Evolutionary conservation across 2,797 vertebrate species (phyloP), one percentile per base, ranked within the genome.

Genomic region (Hapalemur alaotrensis): DNA sequence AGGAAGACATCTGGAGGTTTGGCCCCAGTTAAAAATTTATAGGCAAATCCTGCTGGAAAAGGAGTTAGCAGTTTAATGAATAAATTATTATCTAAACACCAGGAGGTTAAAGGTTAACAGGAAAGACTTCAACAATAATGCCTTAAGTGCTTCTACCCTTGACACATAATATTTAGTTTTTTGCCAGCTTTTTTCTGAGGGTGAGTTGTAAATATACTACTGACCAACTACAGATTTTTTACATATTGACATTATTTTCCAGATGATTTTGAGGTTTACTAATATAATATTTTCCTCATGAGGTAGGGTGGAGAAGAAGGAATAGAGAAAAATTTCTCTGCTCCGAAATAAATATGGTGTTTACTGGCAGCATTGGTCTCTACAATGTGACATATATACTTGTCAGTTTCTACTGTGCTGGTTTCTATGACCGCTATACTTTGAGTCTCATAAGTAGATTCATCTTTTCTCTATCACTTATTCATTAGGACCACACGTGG

Each of bases 1-100:
- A 67, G 63, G 23, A 87, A 70, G 65, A 63, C 65, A 93, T 92
- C 75, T 91, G 72, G 86, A 92, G n/a, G 38, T 81, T 65, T 96
- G 87, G 52, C 22, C 25, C 20, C 52, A 69, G 76, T 95, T 95
- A 96, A 97, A 95, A 97, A 93, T 83, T 96, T 78, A 97, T 48
- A 87, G 91, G 57, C 73, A 96, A 97, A 91, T 86, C 61, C 80
- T 97, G 52, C 78, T 94, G 79, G 79, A 95, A 98, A 96, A 38
- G n/a, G 91, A 96, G 94, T 89, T 96, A 96, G 95, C 12, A 52
- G 73, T 86, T 91, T 93, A 97, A 95, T 95, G 88, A 96, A 96
- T 95, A 97, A 97, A 72, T 95, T 97, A 95, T 96, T 95, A 73
- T 32, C 57, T 63, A 96, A 96, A 97, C 65, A 97, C 73, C 70